Percentiles rank a stretch among this genome's conserved stretches.
These are phyloP conservation scores for Oreocharis arfaki DNA, from an alignment of 2,113 vertebrate genomes.

Conservation along the genomic window DNA sequence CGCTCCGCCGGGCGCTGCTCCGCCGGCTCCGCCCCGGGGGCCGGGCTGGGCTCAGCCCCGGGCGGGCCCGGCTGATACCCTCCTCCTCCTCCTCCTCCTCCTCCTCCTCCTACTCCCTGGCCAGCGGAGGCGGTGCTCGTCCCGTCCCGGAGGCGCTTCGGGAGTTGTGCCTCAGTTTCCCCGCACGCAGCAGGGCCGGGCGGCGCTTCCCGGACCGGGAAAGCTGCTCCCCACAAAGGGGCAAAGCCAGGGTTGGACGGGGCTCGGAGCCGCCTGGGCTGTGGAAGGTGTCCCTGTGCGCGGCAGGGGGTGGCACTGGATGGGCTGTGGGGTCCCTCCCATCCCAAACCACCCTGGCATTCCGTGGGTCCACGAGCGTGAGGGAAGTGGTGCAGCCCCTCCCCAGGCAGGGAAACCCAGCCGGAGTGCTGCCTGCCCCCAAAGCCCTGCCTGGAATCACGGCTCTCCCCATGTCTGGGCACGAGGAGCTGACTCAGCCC, in stretches of 20 bases:
- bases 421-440: not conserved
- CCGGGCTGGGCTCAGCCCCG: not conserved
- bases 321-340: not conserved
- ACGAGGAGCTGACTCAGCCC: not conserved
- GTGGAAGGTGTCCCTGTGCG: not conserved
- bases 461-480: rapidly evolving
- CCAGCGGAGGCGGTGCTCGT: not conserved
- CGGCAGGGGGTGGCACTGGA: not conserved
- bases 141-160: not conserved
- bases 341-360: not conserved
- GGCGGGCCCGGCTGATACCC: not conserved
- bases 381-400: not conserved
- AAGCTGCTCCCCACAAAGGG: not conserved
- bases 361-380: too few species aligned
- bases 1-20: not conserved
- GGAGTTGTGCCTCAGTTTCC: not conserved
- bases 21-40: not conserved
- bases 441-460: rapidly evolving
- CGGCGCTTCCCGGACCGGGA: too few species aligned
- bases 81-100: not conserved
- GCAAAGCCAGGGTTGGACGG: not conserved
- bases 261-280: too few species aligned
- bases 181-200: not conserved
- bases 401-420: too few species aligned
- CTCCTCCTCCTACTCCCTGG: not conserved